Evolutionary conservation across 2,797 vertebrate species (phyloP).

Genomic region (Girardinus metallicus): DNA sequence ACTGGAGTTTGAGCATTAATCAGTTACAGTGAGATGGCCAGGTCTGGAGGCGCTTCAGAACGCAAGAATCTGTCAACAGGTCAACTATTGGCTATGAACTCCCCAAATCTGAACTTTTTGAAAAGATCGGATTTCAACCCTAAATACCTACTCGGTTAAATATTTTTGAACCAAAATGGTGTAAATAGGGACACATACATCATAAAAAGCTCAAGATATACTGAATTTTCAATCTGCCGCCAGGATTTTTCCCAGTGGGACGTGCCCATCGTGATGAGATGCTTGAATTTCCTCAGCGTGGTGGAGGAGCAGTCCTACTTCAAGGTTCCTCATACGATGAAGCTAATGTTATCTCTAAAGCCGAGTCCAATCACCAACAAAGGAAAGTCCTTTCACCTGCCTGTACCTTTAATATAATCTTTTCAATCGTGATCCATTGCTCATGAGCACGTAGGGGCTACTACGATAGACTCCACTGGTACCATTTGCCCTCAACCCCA

Average conservation of each 20-base stretch:
- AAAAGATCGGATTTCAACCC: no score
- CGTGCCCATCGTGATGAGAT: no score
- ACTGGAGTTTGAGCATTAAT: neutral
- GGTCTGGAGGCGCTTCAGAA: neutral
- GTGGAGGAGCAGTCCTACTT: no score
- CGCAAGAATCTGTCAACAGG: neutral
- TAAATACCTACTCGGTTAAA: neutral
- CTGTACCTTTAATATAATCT: no score
- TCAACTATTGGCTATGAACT: neutral
- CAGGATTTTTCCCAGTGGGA: no score
- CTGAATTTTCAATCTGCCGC: neutral
- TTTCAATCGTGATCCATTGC: no score
- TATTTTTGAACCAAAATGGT: neutral
- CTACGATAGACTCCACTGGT: neutral
- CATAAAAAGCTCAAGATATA: neutral
- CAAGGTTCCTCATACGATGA: no score
- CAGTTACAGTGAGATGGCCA: neutral
- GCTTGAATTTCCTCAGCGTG: no score
- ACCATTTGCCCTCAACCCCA: neutral
- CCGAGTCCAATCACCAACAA: no score
- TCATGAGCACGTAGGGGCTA: neutral
- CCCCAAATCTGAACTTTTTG: neutral
- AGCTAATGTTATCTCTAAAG: no score
- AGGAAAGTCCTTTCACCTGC: no score
- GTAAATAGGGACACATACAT: neutral